A percentile compares a stretch with the other conserved stretches of the same genome.
These are phyloP conservation scores for Brienomyrus longianalis DNA, from an alignment of 2,113 vertebrate genomes.

Conservation along the genomic window DNA sequence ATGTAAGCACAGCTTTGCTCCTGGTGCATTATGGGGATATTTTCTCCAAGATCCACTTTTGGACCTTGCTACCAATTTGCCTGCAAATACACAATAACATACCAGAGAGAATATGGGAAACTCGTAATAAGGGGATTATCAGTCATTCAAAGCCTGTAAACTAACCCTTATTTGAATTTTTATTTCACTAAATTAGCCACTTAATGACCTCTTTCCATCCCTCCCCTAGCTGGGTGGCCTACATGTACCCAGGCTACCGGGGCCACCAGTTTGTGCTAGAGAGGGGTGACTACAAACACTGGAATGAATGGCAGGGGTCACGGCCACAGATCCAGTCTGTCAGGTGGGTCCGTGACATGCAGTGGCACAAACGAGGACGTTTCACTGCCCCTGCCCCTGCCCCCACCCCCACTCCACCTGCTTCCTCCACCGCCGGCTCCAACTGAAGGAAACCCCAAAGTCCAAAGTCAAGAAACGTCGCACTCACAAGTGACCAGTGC, in stretches of 20 bases:
- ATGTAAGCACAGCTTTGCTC: constrained; percentile 66
- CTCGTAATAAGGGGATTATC: neutral
- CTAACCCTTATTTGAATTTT: neutral
- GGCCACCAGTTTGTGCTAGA: constrained; percentile 83
- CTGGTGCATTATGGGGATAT: constrained; percentile 26
- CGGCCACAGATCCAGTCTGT: constrained; percentile 66
- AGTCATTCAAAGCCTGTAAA: neutral
- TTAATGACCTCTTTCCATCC: constrained; percentile 55
- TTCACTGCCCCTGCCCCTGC: constrained; percentile 48
- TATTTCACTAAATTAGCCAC: neutral
- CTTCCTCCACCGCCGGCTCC: constrained; percentile 34
- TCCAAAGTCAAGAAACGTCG: too few relatives aligned
- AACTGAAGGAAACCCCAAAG: constrained; percentile 31
- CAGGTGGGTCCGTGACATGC: constrained; percentile 64
- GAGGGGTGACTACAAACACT: constrained; percentile 82
- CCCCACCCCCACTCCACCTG: constrained; percentile 36
- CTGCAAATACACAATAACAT: neutral
- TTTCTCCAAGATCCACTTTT: neutral
- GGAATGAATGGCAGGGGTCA: constrained; percentile 78
- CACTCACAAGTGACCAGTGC: constrained; percentile 27
- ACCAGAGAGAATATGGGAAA: neutral
- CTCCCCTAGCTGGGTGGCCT: constrained; percentile 78
- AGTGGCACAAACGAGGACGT: constrained; percentile 62
- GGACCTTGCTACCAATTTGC: neutral
- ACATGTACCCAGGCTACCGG: constrained; percentile 83